A percentile compares a stretch with the other conserved stretches of the same genome.
Evolutionary conservation across 2,797 vertebrate genomes (phyloP).

Genomic region (Sebastes cheni): DNA sequence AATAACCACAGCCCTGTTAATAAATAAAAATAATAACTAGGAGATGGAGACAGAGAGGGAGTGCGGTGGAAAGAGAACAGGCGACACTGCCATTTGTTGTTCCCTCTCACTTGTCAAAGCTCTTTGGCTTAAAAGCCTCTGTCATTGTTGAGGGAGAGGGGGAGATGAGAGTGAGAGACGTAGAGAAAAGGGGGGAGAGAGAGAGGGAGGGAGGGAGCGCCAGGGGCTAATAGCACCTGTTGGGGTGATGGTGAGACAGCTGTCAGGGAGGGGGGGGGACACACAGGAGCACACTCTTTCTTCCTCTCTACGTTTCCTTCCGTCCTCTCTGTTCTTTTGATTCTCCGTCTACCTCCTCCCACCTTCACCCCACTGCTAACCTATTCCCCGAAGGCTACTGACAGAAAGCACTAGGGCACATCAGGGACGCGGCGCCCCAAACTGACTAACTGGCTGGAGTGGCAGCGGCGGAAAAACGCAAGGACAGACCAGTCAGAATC

Average conservation of each 20-base stretch:
- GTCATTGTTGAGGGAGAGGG: conserved; percentile 85
- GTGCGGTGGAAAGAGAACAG: conserved; percentile 83
- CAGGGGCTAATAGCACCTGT: conserved; percentile 90
- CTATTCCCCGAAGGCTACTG: conserved; percentile 36
- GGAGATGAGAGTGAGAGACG: conserved; percentile 54
- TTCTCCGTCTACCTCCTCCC: neutral
- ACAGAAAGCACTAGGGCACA: conserved; percentile 39
- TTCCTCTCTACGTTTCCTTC: conserved; percentile 11
- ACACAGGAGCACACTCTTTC: conserved; percentile 39
- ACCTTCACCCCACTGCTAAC: conserved; percentile 10
- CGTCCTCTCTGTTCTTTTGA: conserved; percentile 25
- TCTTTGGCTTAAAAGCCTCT: conserved; percentile 93
- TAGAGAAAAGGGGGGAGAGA: conserved; percentile 27
- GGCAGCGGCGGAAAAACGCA: neutral
- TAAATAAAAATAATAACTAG: conserved; percentile 94
- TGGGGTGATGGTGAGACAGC: conserved; percentile 90
- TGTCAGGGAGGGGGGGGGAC: conserved; percentile 69
- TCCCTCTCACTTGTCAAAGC: conserved; percentile 94
- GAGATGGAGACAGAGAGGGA: conserved; percentile 72
- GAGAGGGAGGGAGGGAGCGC: conserved; percentile 43
- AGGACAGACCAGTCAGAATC: conserved; percentile 47
- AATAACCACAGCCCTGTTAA: conserved; percentile 86
- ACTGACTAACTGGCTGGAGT: conserved; percentile 50
- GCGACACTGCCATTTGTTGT: conserved; percentile 90
- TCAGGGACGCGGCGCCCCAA: conserved; percentile 3